Base-by-base conservation (phyloP, 2,113 vertebrate genomes). In the Oriolus oriolus region DNA sequence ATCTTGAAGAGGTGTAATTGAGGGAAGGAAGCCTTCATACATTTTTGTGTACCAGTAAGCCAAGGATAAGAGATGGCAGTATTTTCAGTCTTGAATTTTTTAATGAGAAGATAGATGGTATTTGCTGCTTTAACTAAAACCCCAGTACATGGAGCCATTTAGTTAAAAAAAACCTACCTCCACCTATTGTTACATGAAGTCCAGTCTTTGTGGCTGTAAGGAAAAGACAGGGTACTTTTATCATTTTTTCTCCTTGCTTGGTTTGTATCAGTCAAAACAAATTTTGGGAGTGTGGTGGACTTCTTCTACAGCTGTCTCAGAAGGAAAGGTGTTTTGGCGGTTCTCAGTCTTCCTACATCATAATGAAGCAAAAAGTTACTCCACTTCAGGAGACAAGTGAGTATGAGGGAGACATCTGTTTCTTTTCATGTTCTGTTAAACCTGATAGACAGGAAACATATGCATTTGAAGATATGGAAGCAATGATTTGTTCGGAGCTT, bases 1-100 rank as follows among this genome's bases (percentile, higher is more conserved):
- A 92, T 92, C 80, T 95, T 84, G 76, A 95, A 63, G 75, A 90
- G 54, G 56, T 56, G 47, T 90, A 64, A n/a, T 81, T 70, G 49
- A 88, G 59, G 44, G 54, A 84, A 18, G 28, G 49, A 88, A 86
- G 81, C 31, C 18, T 88, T 92, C 59, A 84, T 57, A 74, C 1
- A 6, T 84, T 75, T 90, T 86, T 90, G 44, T 93, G 22, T 66
- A 93, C 6, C 6, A 17, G 50, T 65, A 83, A 87, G 11, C 27
- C 5, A 73, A 66, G 66, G 17, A 57, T 69, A 89, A 91, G 68
- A 71, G 28, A 47, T 54, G 15, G 44, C 18, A 52, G 45, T 39
- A 18, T 71, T 81, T 56, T 50, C 10, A 47, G 2, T 80, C 16
- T 14, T 60, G 26, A 21, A 22, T 41, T 77, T 91, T 85, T 88